Evolutionary conservation across 2,888 invertebrate genomes (phyloP), one percentile per base, ranked within the genome.

Genomic region (Aspidiotus destructor): DNA sequence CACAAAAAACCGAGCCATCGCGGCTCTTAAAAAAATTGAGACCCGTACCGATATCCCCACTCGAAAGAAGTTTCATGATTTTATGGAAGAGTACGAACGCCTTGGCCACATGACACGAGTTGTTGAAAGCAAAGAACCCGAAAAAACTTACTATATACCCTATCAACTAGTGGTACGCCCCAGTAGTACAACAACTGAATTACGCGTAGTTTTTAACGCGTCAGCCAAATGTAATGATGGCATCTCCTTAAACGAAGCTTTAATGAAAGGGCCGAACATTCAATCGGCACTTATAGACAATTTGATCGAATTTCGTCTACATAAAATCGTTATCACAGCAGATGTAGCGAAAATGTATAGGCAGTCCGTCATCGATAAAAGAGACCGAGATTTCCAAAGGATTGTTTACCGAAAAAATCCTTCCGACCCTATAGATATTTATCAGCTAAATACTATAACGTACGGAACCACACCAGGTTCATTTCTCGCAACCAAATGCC

Each of bases 401-500:
- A 40, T 60, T 40, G 9, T 60, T 9, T 60, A 41, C 40, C 28
- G 41, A 10, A 17, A 60, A 41, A 40, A 13, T 8, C 9, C 15
- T 3, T 11, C 11, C 13, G 11, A 40, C 2, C 55, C 55, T n/a
- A 17, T 55, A 2, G 15, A 61, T 9, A 10, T n/a, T 42, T 60
- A 28, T 15, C 16, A 60, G 28, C 8, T 60, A 7, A 60, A 60
- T 44, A 61, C 61, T 40, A 11, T 61, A 13, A n/a, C 42, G 11
- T 42, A 62, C 11, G 28, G 52, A 15, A 62, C 44, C 44, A n/a
- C 42, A 2, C 44, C 61, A 61, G 61, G 42, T 8, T 61, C 62
- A n/a, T 62, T 44, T 62, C 8, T 52, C 8, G 48, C 62, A 1
- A 48, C 52, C 16, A 62, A 62, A 28, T 62, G 62, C 3, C 17